phyloP scores from a whole-genome alignment of 2,797 vertebrate species.

The Amblyopsis hoosieri region DNA sequence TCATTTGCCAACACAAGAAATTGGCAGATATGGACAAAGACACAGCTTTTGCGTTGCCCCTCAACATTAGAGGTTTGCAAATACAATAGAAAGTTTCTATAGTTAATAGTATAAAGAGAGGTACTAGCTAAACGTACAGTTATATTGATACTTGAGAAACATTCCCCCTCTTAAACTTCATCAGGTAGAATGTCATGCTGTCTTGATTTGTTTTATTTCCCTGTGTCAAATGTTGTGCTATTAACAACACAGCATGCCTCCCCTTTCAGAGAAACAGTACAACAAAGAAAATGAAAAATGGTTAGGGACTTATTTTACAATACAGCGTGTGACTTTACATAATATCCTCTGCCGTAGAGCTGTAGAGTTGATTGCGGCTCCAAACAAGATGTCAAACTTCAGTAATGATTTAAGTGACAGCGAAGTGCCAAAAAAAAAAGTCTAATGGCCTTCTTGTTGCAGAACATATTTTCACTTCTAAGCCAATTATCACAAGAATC shows the following conservation, averaged over 20 bases:
- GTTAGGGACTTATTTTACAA: constrained; percentile 24
- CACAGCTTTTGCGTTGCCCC: constrained; percentile 39
- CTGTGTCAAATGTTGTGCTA: constrained; percentile 29
- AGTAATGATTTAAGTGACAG: constrained; percentile 26
- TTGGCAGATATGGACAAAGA: constrained; percentile 67
- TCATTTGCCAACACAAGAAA: constrained; percentile 71
- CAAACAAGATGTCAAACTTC: constrained; percentile 40
- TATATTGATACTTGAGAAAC: constrained; percentile 48
- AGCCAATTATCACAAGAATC: constrained; percentile 43
- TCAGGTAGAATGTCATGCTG: constrained; percentile 38
- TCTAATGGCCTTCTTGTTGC: constrained; percentile 21
- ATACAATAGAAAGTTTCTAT: constrained; percentile 66
- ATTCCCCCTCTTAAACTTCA: constrained; percentile 29
- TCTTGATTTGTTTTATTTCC: constrained; percentile 44
- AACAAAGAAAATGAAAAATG: background rate
- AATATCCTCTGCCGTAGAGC: constrained; percentile 49
- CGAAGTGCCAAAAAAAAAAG: constrained; percentile 40
- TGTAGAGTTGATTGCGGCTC: constrained; percentile 43
- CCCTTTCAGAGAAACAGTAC: constrained; percentile 28
- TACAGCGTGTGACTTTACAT: constrained; percentile 34
- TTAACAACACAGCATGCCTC: constrained; percentile 37
- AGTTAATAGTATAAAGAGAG: constrained; percentile 58
- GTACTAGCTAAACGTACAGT: constrained; percentile 53
- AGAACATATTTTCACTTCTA: constrained; percentile 27
- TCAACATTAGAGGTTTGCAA: constrained; percentile 59